Conservation (phyloP, 2,888 invertebrate genomes). For the Lycocerus yunnanus region DNA sequence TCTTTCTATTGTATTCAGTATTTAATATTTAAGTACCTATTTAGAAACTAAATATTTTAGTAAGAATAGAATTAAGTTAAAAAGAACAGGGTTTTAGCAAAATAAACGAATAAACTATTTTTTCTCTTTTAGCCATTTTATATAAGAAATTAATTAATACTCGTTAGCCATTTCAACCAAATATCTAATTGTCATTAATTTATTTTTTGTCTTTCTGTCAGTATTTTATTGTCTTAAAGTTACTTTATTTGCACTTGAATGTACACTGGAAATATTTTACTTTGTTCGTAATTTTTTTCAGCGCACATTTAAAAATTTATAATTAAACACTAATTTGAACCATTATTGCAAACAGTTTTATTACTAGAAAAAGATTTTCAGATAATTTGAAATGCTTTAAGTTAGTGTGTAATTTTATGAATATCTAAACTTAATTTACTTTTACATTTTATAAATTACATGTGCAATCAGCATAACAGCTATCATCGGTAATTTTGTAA, state of each 20-base stretch:
- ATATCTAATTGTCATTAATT: neutral
- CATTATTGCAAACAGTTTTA: neutral
- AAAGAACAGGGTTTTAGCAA: neutral
- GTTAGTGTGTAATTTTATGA: neutral
- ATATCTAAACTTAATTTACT: neutral
- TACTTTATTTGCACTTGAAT: neutral
- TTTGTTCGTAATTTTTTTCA: too few species aligned
- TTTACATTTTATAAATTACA: neutral
- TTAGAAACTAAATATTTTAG: neutral
- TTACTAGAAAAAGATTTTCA: neutral
- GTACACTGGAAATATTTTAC: too few species aligned
- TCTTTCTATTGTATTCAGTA: slow-evolving; percentile 1
- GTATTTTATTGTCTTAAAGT: neutral
- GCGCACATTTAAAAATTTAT: neutral
- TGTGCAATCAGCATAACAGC: neutral
- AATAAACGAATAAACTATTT: neutral
- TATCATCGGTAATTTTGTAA: neutral
- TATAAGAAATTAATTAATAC: neutral
- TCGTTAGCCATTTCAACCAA: neutral
- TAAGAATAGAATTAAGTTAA: neutral
- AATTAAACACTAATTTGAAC: neutral
- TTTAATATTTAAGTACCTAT: slow-evolving; percentile 5
- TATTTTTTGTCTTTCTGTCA: neutral
- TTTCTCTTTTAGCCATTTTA: neutral
- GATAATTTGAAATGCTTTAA: neutral